These are phyloP conservation scores for Bradypodion ventrale DNA, from an alignment of 2,797 vertebrate genomes.

Conservation along the genomic window DNA sequence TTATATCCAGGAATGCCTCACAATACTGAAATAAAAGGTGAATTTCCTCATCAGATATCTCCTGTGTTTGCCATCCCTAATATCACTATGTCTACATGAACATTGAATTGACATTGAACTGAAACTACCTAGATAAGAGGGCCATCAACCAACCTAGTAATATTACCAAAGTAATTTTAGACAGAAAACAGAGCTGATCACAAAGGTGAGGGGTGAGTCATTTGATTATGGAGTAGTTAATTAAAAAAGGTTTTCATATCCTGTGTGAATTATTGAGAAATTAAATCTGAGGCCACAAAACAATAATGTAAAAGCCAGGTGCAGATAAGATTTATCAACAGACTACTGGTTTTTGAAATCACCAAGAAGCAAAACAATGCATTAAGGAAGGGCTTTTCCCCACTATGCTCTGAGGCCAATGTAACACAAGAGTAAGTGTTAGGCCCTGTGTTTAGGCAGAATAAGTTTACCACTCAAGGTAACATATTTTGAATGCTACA, in stretches of 20 bases:
- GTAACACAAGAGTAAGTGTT: too few relatives aligned
- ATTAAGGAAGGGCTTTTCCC: not conserved
- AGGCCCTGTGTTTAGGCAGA: too few relatives aligned
- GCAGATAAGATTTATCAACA: not conserved
- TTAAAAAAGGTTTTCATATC: conserved; percentile 23
- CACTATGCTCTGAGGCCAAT: too few relatives aligned
- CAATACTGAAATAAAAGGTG: too few relatives aligned
- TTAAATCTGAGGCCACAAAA: conserved; percentile 1
- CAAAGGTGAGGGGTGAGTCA: not conserved
- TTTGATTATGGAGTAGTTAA: conserved; percentile 24
- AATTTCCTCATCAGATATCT: not conserved
- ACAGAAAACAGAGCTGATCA: not conserved
- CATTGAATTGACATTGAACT: not conserved
- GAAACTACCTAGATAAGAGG: not conserved
- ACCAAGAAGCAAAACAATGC: not conserved
- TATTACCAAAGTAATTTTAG: not conserved
- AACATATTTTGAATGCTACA: too few relatives aligned
- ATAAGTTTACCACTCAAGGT: too few relatives aligned
- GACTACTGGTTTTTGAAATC: not conserved
- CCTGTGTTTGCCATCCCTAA: not conserved
- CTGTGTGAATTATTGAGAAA: conserved; percentile 21
- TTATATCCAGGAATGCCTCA: too few relatives aligned
- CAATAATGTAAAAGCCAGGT: conserved; percentile 5
- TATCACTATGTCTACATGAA: not conserved
- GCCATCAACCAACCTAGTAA: not conserved